phyloP scores from a whole-genome alignment of 2,113 vertebrate genomes.

The Amblyornis subalaris region DNA sequence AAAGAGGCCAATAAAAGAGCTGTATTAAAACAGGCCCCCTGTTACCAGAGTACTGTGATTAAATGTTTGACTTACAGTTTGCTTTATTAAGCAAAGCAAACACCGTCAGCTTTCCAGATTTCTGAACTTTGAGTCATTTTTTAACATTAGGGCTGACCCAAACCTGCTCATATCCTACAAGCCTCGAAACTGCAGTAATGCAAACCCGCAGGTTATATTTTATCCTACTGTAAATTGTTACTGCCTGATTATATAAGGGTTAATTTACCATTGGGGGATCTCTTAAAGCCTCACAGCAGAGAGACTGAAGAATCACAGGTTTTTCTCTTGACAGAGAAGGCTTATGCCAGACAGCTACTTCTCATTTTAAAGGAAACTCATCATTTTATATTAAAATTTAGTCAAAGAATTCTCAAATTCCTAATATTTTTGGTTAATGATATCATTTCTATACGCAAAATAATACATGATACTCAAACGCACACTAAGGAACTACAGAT shows the following conservation, averaged over 20 bases:
- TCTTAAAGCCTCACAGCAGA: not conserved
- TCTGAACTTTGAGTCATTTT: slow-evolving; percentile 31
- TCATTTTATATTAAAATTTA: not conserved
- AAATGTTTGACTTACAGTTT: slow-evolving; percentile 60
- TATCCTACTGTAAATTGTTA: not conserved
- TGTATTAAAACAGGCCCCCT: slow-evolving; percentile 23
- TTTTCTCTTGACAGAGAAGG: not conserved
- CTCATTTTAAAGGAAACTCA: not conserved
- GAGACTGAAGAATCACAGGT: not conserved
- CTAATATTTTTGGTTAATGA: not conserved
- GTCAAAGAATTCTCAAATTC: not conserved
- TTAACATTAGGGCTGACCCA: not conserved
- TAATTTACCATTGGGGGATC: not conserved
- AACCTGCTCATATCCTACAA: not conserved
- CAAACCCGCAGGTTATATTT: not conserved
- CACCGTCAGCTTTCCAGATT: slow-evolving; percentile 19
- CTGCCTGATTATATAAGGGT: not conserved
- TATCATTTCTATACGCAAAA: not conserved
- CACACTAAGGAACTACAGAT: not conserved
- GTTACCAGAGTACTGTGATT: slow-evolving; percentile 24
- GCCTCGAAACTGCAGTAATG: not conserved
- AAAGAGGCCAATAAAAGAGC: slow-evolving; percentile 56
- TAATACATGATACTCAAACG: not conserved
- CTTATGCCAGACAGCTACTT: not conserved
- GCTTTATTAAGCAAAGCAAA: slow-evolving; percentile 59